A percentile compares a stretch with the other conserved stretches of the same genome.
phyloP scores from a whole-genome alignment of 2,888 invertebrate species.

The Euzetes globulus region DNA sequence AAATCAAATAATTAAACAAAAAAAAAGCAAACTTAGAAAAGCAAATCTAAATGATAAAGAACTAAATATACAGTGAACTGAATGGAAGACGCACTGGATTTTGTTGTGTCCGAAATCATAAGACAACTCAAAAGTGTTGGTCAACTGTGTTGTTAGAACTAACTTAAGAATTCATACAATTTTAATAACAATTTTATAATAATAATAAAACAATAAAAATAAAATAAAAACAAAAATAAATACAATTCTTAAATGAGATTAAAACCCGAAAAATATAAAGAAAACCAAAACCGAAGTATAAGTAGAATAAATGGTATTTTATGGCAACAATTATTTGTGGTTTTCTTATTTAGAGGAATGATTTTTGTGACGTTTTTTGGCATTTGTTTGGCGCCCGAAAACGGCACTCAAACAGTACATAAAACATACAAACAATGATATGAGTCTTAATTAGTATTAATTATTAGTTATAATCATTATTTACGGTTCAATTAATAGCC shows the following conservation, averaged over 20 bases:
- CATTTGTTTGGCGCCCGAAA: not conserved
- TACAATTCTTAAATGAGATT: not conserved
- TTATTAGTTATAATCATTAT: not conserved
- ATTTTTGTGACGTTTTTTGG: not conserved
- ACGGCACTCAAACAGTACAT: not conserved
- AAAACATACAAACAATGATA: conserved; percentile 27
- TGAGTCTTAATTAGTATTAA: conserved; percentile 13
- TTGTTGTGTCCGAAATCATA: conserved; percentile 38
- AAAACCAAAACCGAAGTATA: not conserved
- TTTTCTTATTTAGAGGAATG: not conserved
- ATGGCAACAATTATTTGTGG: conserved; percentile 20
- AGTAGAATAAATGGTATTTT: not conserved
- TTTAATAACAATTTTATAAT: not conserved
- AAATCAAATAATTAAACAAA: not conserved
- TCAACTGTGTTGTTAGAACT: not conserved
- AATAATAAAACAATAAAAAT: not conserved
- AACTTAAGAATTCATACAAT: not conserved
- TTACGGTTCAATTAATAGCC: not conserved
- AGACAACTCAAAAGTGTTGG: not conserved
- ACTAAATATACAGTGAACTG: conserved; percentile 37
- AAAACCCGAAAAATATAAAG: not conserved
- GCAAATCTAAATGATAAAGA: conserved; percentile 22
- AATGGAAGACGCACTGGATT: conserved; percentile 41
- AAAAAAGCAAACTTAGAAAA: not conserved
- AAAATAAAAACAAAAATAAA: not conserved